phyloP scores from a whole-genome alignment of 1,140 invertebrate genomes.

The Atta cephalotes region DNA sequence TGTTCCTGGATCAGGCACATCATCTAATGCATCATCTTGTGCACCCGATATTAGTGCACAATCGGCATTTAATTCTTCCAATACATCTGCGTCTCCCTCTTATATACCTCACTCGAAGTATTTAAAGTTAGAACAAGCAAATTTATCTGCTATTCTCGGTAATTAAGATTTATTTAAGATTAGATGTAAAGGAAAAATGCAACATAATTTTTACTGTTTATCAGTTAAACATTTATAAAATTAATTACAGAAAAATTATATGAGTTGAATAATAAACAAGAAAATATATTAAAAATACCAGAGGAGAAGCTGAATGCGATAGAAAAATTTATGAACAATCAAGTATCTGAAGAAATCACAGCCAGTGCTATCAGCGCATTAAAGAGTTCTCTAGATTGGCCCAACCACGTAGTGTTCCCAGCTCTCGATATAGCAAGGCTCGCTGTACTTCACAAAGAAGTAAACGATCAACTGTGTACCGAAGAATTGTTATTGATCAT shows the following conservation, averaged over 20 bases:
- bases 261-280: conserved; percentile 91
- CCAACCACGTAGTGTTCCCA: conserved; percentile 93
- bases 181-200: not conserved
- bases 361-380: conserved; percentile 87
- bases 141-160: conserved; percentile 88
- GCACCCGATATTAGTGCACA: conserved; percentile 24
- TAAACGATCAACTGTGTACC: conserved; percentile 88
- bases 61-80: conserved; percentile 76
- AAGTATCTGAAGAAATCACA: conserved; percentile 81
- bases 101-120: conserved; percentile 83
- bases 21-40: conserved; percentile 44
- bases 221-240: conserved; percentile 1
- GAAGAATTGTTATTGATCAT: conserved; percentile 83
- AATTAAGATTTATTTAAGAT: conserved; percentile 76
- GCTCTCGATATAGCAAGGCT: conserved; percentile 94
- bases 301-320: conserved; percentile 88
- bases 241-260: conserved; percentile 87
- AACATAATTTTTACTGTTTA: not conserved
- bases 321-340: conserved; percentile 87
- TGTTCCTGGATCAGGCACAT: conserved; percentile 86
- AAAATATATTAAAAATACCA: conserved; percentile 83
- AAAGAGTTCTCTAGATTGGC: conserved; percentile 91
- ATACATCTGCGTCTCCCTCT: conserved; percentile 58
- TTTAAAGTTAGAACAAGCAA: conserved; percentile 90
- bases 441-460: conserved; percentile 89